Evolutionary conservation across 2,888 invertebrate genomes (phyloP).

Genomic region (Drosophila pegasa): DNA sequence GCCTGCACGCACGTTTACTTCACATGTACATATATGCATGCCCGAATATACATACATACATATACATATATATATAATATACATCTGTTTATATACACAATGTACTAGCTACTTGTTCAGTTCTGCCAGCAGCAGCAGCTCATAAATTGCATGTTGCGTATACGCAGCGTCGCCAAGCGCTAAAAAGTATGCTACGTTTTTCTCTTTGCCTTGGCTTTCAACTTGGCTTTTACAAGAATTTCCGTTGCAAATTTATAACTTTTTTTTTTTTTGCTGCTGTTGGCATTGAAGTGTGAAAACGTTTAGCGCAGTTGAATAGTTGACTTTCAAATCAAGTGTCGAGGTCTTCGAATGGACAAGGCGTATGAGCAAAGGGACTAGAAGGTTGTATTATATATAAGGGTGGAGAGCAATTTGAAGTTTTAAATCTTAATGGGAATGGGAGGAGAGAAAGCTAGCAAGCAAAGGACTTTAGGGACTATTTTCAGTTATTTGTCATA

Average conservation of each 20-base stretch:
- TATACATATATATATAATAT: constrained; percentile 2
- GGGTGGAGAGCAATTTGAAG: background rate
- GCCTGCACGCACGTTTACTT: constrained; percentile 69
- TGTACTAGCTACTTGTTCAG: constrained; percentile 32
- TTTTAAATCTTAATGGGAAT: background rate
- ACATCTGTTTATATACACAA: constrained; percentile 25
- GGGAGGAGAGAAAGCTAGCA: background rate
- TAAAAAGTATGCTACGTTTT: constrained; percentile 50
- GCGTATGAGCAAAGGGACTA: background rate
- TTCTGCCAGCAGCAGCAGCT: constrained; percentile 42
- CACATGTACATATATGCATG: constrained; percentile 7
- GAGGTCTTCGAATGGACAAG: background rate
- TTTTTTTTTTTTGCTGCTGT: constrained; percentile 6
- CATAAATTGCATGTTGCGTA: constrained; percentile 57
- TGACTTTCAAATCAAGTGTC: constrained; percentile 4
- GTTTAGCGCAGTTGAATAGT: constrained; percentile 5
- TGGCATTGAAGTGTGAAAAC: constrained; percentile 16
- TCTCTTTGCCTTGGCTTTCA: constrained; percentile 8
- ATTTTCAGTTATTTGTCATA: background rate
- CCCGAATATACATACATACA: background rate
- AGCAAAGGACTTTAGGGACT: background rate
- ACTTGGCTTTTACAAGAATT: constrained; percentile 22
- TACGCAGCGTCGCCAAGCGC: constrained; percentile 49
- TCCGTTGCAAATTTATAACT: constrained; percentile 26
- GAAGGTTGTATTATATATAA: background rate